Percentiles rank a stretch among this genome's conserved stretches.
Conservation (phyloP, 2,888 invertebrate genomes). For the Tipula unca region DNA sequence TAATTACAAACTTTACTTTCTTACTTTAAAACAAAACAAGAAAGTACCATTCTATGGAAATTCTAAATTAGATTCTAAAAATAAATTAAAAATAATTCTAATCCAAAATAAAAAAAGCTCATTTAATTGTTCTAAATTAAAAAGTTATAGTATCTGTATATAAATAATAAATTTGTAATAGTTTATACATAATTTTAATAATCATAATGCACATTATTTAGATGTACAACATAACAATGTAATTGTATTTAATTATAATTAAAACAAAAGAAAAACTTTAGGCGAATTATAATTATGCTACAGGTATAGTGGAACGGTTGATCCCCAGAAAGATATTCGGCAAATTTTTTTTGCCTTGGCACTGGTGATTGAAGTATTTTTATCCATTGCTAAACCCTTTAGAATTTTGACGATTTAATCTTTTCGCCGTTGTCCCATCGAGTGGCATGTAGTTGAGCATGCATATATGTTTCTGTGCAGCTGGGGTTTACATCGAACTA, state of each 20-base stretch:
- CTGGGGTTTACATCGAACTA: no score
- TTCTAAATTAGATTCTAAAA: neutral
- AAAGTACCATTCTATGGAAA: neutral
- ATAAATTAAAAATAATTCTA: neutral
- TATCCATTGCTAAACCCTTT: no score
- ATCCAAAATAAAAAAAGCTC: neutral
- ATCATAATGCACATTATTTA: neutral
- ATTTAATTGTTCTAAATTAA: constrained; percentile 8
- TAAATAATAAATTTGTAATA: neutral
- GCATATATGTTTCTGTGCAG: no score
- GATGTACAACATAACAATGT: neutral
- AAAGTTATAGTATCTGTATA: neutral
- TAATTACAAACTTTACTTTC: no score
- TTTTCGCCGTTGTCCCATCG: no score
- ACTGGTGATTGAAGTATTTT: no score
- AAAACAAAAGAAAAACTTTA: neutral
- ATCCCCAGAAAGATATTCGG: no score
- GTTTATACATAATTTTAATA: neutral
- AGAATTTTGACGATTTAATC: no score
- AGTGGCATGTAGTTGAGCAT: no score
- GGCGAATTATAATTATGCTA: neutral
- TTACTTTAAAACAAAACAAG: neutral
- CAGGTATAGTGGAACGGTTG: neutral
- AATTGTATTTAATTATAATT: no score
- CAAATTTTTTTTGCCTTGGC: no score